Evolutionary conservation across 2,113 vertebrate genomes (phyloP).

Genomic region (Circaetus cinerascens): DNA sequence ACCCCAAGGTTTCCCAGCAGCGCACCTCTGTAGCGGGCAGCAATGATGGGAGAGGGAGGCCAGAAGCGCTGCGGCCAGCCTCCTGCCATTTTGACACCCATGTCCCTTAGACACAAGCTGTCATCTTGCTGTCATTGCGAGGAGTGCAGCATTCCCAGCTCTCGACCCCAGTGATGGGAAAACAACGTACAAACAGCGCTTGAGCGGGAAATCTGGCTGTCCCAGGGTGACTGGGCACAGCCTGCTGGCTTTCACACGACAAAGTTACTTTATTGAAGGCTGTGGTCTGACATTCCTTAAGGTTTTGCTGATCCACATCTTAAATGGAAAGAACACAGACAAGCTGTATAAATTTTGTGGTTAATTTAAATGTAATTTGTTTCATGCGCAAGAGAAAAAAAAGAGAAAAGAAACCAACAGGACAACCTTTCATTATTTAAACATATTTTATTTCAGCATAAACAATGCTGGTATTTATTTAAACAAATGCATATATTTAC

Average conservation of each 20-base stretch:
- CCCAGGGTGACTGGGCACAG: rapidly evolving
- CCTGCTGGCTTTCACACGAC: too few species aligned
- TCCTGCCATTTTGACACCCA: rapidly evolving
- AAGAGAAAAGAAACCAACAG: not conserved
- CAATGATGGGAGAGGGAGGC: not conserved
- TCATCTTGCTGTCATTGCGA: rapidly evolving
- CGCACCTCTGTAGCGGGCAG: not conserved
- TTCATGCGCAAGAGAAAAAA: not conserved
- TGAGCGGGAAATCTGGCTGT: rapidly evolving
- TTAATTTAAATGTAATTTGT: not conserved
- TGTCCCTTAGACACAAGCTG: rapidly evolving
- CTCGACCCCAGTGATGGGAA: rapidly evolving
- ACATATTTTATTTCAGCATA: not conserved
- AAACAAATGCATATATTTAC: not conserved
- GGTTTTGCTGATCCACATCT: not conserved
- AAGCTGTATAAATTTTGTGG: not conserved
- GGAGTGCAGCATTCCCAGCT: not conserved
- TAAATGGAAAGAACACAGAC: not conserved
- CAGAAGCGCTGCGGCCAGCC: rapidly evolving
- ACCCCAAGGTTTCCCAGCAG: not conserved
- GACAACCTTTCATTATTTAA: not conserved
- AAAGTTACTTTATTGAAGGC: not conserved
- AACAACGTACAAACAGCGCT: rapidly evolving
- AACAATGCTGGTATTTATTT: not conserved
- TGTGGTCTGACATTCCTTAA: not conserved